A percentile compares a stretch with the other conserved stretches of the same genome.
Conservation (phyloP, 2,888 invertebrate species). For the Plagodis pulveraria region DNA sequence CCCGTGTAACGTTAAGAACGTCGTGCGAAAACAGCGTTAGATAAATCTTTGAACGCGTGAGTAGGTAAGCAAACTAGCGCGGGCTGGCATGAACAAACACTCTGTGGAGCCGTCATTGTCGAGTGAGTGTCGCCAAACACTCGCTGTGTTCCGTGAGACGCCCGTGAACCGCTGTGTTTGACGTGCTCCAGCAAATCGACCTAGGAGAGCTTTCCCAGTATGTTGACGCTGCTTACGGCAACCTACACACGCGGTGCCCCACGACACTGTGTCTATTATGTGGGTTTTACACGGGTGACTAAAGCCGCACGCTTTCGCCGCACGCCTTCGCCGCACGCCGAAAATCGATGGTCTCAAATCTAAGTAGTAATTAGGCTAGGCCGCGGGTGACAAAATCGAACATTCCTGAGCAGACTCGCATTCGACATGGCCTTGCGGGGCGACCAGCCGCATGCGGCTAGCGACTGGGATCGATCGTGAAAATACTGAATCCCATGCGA, state of each 20-base stretch:
- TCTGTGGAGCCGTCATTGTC: conserved; percentile 56
- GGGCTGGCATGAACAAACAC: conserved; percentile 57
- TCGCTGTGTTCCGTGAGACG: conserved; percentile 51
- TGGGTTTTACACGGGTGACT: too few species aligned
- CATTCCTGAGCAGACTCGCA: too few species aligned
- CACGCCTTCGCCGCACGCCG: too few species aligned
- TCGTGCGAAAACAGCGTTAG: conserved; percentile 44
- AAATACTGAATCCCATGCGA: too few species aligned
- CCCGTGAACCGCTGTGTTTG: conserved; percentile 63
- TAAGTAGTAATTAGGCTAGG: too few species aligned
- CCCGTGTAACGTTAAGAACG: conserved; percentile 22
- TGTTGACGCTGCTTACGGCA: conserved; percentile 34
- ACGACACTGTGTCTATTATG: conserved; percentile 8
- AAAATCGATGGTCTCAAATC: too few species aligned
- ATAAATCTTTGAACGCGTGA: conserved; percentile 58
- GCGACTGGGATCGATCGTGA: too few species aligned
- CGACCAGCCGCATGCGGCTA: too few species aligned
- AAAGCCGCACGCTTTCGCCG: too few species aligned
- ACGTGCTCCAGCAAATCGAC: conserved; percentile 62
- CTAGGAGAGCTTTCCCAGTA: conserved; percentile 52
- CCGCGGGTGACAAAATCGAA: too few species aligned
- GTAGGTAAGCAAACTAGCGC: conserved; percentile 53
- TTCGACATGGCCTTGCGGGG: too few species aligned
- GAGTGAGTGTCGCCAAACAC: conserved; percentile 67
- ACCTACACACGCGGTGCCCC: conserved; percentile 12